phyloP scores from a whole-genome alignment of 2,113 vertebrate genomes.

The Serilophus lunatus region DNA sequence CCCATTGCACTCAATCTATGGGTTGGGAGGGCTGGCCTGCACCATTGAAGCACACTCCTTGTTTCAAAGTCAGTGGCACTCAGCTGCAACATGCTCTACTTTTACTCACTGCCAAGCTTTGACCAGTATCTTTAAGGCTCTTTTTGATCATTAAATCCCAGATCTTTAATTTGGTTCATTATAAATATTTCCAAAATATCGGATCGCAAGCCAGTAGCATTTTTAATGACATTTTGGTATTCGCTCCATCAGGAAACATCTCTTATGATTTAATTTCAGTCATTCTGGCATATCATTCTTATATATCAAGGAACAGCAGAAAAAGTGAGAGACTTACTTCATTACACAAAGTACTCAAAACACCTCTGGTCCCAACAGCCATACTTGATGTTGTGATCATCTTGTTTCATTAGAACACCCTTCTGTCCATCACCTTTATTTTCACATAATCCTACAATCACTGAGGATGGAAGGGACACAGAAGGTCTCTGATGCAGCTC shows the following conservation, averaged over 20 bases:
- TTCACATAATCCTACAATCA: background rate
- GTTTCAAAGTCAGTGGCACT: background rate
- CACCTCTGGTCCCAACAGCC: background rate
- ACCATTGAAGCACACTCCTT: background rate
- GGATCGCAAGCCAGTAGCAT: background rate
- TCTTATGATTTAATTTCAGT: background rate
- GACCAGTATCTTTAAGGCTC: background rate
- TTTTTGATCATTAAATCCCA: background rate
- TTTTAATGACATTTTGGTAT: background rate
- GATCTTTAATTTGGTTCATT: background rate
- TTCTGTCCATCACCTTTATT: background rate
- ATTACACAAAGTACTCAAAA: background rate
- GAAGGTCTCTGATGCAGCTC: background rate
- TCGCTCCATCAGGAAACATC: background rate
- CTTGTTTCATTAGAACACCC: background rate
- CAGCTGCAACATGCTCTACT: background rate
- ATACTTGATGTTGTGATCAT: background rate
- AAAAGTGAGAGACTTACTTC: background rate
- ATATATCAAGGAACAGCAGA: background rate
- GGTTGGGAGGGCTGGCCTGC: background rate
- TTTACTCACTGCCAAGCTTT: background rate
- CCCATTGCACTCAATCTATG: background rate
- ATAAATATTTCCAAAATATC: background rate
- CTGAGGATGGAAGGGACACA: background rate
- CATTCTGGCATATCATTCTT: background rate